Conservation (phyloP, 1,140 invertebrate genomes). For the Asbolus verrucosus region DNA sequence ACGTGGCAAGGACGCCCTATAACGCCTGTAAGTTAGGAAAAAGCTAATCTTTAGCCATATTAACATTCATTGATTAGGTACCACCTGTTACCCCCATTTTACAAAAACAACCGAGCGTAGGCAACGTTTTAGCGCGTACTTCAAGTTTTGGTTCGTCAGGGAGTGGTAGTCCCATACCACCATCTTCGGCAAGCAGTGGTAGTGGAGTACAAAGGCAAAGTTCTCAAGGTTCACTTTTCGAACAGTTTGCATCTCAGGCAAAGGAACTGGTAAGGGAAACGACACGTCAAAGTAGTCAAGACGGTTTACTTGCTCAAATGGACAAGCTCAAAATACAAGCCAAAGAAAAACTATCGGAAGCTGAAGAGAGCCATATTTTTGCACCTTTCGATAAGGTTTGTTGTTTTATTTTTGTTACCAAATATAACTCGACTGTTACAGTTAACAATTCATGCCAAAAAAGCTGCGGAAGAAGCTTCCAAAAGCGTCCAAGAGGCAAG, state of each 20-base stretch:
- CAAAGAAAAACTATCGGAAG: conserved; percentile 76
- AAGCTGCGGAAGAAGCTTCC: conserved; percentile 86
- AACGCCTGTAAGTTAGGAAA: too few species aligned
- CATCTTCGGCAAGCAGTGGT: conserved; percentile 57
- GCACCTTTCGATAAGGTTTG: conserved; percentile 81
- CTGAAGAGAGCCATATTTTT: conserved; percentile 77
- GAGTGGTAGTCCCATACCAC: conserved; percentile 62
- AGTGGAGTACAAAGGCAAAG: conserved; percentile 76
- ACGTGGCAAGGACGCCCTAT: conserved; percentile 55
- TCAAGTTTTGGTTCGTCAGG: conserved; percentile 72
- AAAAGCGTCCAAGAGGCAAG: conserved; percentile 85
- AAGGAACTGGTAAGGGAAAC: conserved; percentile 88
- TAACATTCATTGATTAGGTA: too few species aligned
- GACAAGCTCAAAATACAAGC: conserved; percentile 81
- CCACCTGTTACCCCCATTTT: conserved; percentile 68
- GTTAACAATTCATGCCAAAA: conserved; percentile 89
- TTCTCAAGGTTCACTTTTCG: conserved; percentile 84
- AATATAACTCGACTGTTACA: conserved; percentile 61
- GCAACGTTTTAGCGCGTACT: conserved; percentile 74
- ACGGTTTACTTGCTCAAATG: conserved; percentile 89
- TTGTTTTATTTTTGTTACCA: conserved; percentile 28
- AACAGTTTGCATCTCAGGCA: conserved; percentile 86
- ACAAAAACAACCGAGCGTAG: conserved; percentile 73
- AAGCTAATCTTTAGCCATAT: too few species aligned
- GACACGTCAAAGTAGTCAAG: conserved; percentile 88